Evolutionary conservation across 2,888 invertebrate genomes (phyloP), one percentile per base, ranked within the genome.

Genomic region (Drosophila tripunctata): DNA sequence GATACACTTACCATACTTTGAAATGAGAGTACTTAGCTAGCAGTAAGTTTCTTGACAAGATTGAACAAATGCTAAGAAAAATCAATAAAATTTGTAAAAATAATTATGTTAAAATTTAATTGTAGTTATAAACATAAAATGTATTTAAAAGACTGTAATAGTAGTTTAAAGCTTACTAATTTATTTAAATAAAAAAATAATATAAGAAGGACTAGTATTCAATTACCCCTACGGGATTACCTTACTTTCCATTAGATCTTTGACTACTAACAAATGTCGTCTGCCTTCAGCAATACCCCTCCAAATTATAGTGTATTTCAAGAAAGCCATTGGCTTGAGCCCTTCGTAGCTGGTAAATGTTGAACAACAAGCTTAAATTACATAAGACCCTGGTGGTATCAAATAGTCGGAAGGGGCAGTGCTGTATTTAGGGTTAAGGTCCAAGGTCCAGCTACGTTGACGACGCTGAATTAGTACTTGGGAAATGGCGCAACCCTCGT

Each of bases 281-380:
- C 27, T 27, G 27, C 3, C 27, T 27, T 8, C 24, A 24, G 2
- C 1, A 27, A 4, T 7, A 41, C 33, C 7, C 51, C 24, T 0
- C 4, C 12, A 0, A 3, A 10, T 12, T 12, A 15, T 4, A 72
- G 74, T 12, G 71, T 68, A 72, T 72, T 27, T 31, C 62, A 70
- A 64, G 44, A 64, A 69, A 71, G 51, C 38, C 68, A 65, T 35
- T 62, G 56, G 44, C 35, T 60, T 55, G 78, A 62, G 67, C 57
- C 56, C 75, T 61, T 63, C 74, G 56, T 54, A 27, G 36, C 67
- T 71, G 65, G 78, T 74, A 67, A 67, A 78, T 71, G 78, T 51
- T 74, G 45, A 77, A 75, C 71, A 75, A 75, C 78, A 75, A 79
- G 82, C 82, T 81, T 81, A 77, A 78, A 72, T 72, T 68, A 78